These are phyloP conservation scores for Gallinago stenura DNA, from an alignment of 2,797 vertebrate genomes.

Conservation along the genomic window DNA sequence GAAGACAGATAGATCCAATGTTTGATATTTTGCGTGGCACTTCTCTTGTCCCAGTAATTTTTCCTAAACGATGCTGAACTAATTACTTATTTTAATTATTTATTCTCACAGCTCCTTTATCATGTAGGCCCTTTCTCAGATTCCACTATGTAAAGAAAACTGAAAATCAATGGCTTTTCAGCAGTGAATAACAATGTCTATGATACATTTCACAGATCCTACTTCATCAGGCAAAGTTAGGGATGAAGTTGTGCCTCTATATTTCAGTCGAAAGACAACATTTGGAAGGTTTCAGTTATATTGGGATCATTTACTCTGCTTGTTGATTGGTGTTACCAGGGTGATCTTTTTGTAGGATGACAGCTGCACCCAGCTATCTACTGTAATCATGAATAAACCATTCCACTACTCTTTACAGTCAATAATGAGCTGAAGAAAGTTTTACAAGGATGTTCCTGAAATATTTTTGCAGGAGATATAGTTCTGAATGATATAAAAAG, in stretches of 20 bases:
- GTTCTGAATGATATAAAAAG: slow-evolving; percentile 36
- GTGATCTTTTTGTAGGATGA: slow-evolving; percentile 63
- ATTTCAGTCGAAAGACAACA: slow-evolving; percentile 26
- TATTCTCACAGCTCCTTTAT: not conserved
- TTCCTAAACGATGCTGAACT: not conserved
- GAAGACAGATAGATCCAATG: not conserved
- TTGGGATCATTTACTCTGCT: slow-evolving; percentile 63
- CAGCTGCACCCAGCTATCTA: slow-evolving; percentile 54
- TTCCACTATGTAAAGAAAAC: not conserved
- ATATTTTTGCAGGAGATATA: slow-evolving; percentile 45
- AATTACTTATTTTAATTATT: slow-evolving; percentile 22
- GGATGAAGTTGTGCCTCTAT: not conserved
- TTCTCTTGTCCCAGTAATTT: not conserved
- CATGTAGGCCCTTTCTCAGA: not conserved
- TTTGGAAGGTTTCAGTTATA: slow-evolving; percentile 46
- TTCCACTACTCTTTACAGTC: slow-evolving; percentile 23
- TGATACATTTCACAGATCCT: not conserved
- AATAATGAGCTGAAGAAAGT: slow-evolving; percentile 19
- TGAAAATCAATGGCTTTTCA: not conserved
- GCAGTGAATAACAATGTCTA: not conserved
- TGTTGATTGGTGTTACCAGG: slow-evolving; percentile 53
- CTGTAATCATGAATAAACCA: slow-evolving; percentile 40
- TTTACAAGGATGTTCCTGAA: slow-evolving; percentile 61
- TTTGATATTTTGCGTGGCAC: not conserved
- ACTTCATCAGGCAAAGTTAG: not conserved